Evolutionary conservation across 2,113 vertebrate species (phyloP), one percentile per base, ranked within the genome.

Genomic region (Embiotoca jacksoni): DNA sequence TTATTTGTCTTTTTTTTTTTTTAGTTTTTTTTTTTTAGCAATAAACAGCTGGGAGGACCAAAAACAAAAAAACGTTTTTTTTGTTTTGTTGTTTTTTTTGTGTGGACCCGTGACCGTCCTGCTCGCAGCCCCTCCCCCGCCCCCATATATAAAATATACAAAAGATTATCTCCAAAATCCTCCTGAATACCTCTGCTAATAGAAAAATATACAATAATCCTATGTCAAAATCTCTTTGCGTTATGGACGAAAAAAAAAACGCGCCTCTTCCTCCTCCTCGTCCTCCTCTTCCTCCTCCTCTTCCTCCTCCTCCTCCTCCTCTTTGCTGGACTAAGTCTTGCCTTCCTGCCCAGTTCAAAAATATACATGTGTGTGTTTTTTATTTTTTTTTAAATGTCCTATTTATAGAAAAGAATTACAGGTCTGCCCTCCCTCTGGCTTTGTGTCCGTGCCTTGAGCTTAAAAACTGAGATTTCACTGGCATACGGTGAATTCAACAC

Each of bases 201-300:
- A 95, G 92, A 95, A 95, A 95, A 95, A 95, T 95, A 95, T 94
- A 95, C 94, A 94, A 81, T 88, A 92, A 90, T 92, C 90, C 91
- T 94, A 87, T 93, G 86, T 94, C 92, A 93, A 93, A 94, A 94
- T 94, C 91, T 92, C 89, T 85, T 85, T 88, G 84, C 77, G 33
- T 72, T 85, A 64, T 84, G 86, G 81, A 86, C 68, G 72, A 85
- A 83, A 83, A 59, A 83, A 59, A 23, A 23, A 23, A 23, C 23
- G 23, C 23, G 23, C 23, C 23, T 23, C 23, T 23, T 23, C 23
- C 23, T 23, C 23, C 23, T 23, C 23, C 23, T 23, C 23, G 1
- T 23, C 23, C 23, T 23, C 23, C 1, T 23, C 23, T 88, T 83
- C 79, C 77, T 73, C 71, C 80, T 32, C 84, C 53, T 66, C 66